A percentile compares a stretch with the other conserved stretches of the same genome.
Conservation (phyloP, 2,888 invertebrate genomes). For the Caenorhabditis sulstoni region DNA sequence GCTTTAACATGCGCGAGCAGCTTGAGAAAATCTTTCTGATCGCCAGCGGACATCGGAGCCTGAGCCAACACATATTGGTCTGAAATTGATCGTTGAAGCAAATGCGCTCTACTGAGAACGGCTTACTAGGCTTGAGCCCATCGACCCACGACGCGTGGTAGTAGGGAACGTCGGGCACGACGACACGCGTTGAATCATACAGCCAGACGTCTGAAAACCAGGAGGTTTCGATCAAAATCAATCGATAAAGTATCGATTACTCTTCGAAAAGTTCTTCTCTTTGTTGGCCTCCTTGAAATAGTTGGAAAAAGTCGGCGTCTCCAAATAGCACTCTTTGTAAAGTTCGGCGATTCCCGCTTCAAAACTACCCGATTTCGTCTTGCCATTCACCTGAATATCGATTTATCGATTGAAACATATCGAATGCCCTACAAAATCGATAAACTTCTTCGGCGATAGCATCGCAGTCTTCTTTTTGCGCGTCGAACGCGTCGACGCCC, state of each 20-base stretch:
- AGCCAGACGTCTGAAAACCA: slow-evolving; percentile 42
- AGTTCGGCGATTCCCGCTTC: slow-evolving; percentile 44
- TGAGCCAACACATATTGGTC: slow-evolving; percentile 61
- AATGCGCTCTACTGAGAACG: not conserved
- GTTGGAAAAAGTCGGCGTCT: slow-evolving; percentile 41
- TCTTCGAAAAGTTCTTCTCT: slow-evolving; percentile 56
- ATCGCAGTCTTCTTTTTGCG: slow-evolving; percentile 57
- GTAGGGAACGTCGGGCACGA: slow-evolving; percentile 42
- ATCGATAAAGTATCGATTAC: slow-evolving; percentile 8
- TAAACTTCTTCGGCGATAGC: slow-evolving; percentile 56
- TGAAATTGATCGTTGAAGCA: not conserved
- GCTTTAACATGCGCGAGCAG: slow-evolving; percentile 43
- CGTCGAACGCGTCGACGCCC: slow-evolving; percentile 49
- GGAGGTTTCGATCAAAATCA: not conserved
- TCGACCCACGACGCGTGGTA: slow-evolving; percentile 57
- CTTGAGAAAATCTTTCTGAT: slow-evolving; percentile 51
- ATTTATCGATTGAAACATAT: not conserved
- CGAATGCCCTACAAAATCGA: slow-evolving; percentile 31
- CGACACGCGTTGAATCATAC: slow-evolving; percentile 50
- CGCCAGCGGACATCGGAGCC: slow-evolving; percentile 32
- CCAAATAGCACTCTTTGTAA: slow-evolving; percentile 42
- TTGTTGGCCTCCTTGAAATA: slow-evolving; percentile 53
- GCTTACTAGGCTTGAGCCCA: slow-evolving; percentile 33
- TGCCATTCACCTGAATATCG: slow-evolving; percentile 9
- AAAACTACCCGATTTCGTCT: slow-evolving; percentile 21